Evolutionary conservation across 2,888 invertebrate species (phyloP), one percentile per base, ranked within the genome.

Genomic region (Acutogordius australiensis): DNA sequence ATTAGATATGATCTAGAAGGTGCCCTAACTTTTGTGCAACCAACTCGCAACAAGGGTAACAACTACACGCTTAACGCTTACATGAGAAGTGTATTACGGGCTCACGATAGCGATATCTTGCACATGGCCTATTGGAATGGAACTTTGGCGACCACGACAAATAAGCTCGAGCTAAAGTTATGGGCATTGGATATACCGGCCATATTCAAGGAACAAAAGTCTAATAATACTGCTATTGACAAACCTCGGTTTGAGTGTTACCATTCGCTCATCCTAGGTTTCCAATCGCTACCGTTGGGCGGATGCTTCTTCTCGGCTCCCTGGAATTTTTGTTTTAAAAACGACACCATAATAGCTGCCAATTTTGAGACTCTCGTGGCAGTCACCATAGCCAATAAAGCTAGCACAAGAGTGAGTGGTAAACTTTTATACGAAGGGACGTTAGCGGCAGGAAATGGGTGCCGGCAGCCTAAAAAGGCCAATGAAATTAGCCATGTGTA

Each of bases 281-380:
- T 51, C 23, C 51, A 51, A 51, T 51, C 51, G 13, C 23, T 51
- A 51, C 51, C 51, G 4, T 51, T 51, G 4, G 51, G 51, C 23
- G 26, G 18, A n/a, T 51, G n/a, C 51, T 51, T n/a, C 26, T 51
- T n/a, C 23, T 4, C 51, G 18, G 51, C n/a, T 4, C 51, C 51
- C 23, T 51, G 51, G 51, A 51, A 51, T 51, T 51, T 51, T 23
- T 13, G 4, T 23, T 51, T 51, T 23, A 51, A 51, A 51, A n/a
- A 8, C 51, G 23, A 51, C 26, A 4, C 26, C 4, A 26, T 51
- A 4, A 4, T 51, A 26, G 51, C 51, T 4, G 51, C 51, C 51
- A 51, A 51, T 26, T 26, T 51, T 23, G 23, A 51, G 23, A 4
- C 23, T 4, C n/a, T 51, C 51, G 51, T 23, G 8, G 8, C 51